Evolutionary conservation across 2,797 vertebrate genomes (phyloP).

Genomic region (Phataginus tetradactyla): DNA sequence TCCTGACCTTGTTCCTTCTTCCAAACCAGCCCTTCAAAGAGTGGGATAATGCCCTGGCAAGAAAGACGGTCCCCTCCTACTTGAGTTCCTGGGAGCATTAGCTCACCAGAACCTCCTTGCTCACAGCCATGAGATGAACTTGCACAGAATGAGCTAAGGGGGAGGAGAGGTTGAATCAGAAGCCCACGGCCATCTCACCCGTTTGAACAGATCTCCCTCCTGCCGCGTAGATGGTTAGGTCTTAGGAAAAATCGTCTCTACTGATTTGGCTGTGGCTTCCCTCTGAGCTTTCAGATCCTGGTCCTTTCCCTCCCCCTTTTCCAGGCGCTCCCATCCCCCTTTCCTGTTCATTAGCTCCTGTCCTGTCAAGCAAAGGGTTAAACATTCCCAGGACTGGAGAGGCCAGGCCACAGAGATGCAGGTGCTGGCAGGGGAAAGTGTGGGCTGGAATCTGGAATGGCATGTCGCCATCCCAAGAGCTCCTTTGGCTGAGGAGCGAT

Average conservation of each 20-base stretch:
- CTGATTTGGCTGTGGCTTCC: not conserved
- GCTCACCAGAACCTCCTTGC: slow-evolving; percentile 7
- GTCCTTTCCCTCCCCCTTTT: not conserved
- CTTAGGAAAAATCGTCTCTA: not conserved
- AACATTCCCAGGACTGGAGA: not conserved
- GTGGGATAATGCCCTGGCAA: not conserved
- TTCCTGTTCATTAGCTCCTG: not conserved
- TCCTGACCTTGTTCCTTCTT: not conserved
- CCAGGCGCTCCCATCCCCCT: not conserved
- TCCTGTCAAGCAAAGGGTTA: slow-evolving; percentile 16
- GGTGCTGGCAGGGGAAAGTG: slow-evolving; percentile 43
- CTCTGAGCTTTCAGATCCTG: not conserved
- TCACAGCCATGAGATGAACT: not conserved
- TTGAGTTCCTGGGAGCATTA: not conserved
- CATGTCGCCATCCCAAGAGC: slow-evolving; percentile 49
- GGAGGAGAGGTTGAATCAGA: not conserved
- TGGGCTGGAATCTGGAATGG: slow-evolving; percentile 48
- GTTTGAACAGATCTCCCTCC: slow-evolving; percentile 6
- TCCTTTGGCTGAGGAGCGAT: slow-evolving; percentile 45
- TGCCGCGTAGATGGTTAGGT: not conserved
- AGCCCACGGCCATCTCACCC: not conserved
- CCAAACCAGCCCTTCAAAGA: not conserved
- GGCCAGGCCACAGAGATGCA: not conserved
- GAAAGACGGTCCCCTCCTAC: not conserved
- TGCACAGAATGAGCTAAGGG: slow-evolving; percentile 34